Evolutionary conservation across 2,797 vertebrate species (phyloP).

Genomic region (Aphelocoma californica): DNA sequence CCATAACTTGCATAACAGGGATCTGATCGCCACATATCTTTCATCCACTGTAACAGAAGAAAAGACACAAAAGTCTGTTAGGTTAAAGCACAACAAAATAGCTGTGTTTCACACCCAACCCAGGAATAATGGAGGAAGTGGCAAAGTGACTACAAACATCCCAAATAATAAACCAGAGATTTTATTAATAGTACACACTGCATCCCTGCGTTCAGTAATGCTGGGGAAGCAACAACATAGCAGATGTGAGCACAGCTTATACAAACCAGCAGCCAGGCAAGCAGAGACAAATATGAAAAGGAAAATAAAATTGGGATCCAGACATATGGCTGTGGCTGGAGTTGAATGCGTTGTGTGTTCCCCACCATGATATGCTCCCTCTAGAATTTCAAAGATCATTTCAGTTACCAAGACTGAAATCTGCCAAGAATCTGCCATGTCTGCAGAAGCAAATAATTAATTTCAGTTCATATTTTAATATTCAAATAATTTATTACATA

Average conservation of each 20-base stretch:
- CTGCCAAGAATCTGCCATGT: not conserved
- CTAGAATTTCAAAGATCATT: not conserved
- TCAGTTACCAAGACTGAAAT: not conserved
- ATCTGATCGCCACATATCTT: conserved; percentile 98
- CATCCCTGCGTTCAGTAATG: not conserved
- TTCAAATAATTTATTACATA: not conserved
- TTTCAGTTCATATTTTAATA: not conserved
- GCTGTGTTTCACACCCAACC: not conserved
- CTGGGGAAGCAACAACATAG: not conserved
- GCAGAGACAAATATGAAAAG: not conserved
- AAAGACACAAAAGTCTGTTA: not conserved
- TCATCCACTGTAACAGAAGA: conserved; percentile 91
- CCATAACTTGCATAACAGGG: conserved; percentile 92
- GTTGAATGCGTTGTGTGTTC: not conserved
- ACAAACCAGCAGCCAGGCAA: not conserved
- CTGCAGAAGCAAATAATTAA: not conserved
- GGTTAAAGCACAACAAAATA: not conserved
- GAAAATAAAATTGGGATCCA: not conserved
- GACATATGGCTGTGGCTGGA: not conserved
- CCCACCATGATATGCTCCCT: not conserved
- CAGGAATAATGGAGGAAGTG: not conserved
- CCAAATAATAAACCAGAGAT: not conserved
- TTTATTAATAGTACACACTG: not conserved
- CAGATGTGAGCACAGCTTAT: not conserved
- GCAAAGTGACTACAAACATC: not conserved